These are phyloP conservation scores for Macaria notata DNA, from an alignment of 2,888 invertebrate species.

Conservation along the genomic window DNA sequence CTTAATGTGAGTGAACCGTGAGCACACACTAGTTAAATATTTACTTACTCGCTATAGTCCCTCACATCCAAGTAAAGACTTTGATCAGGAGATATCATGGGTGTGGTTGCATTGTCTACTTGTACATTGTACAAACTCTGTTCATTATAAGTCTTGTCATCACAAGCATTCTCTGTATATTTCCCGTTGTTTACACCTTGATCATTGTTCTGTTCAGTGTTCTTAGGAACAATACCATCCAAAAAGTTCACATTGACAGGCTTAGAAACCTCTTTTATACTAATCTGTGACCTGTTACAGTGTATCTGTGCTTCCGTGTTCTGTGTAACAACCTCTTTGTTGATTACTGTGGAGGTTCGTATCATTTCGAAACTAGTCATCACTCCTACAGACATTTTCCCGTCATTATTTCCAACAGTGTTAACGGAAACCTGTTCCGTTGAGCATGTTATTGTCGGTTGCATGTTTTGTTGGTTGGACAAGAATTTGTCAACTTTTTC, in stretches of 20 bases:
- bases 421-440: constrained; percentile 58
- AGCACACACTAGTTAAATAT: too few relatives aligned
- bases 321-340: constrained; percentile 64
- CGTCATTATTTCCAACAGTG: constrained; percentile 61
- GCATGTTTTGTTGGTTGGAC: constrained; percentile 43
- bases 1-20: too few relatives aligned
- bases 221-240: constrained; percentile 64
- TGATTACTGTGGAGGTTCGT: constrained; percentile 71
- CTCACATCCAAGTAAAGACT: constrained; percentile 71
- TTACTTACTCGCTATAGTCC: constrained; percentile 75
- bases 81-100: constrained; percentile 72
- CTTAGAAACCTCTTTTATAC: constrained; percentile 66
- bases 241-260: constrained; percentile 66
- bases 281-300: constrained; percentile 69
- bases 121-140: constrained; percentile 72
- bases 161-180: constrained; percentile 42
- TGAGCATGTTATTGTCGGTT: constrained; percentile 49
- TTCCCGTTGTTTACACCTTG: constrained; percentile 4
- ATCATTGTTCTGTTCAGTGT: constrained; percentile 22
- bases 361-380: constrained; percentile 88
- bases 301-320: constrained; percentile 64
- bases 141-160: constrained; percentile 73
- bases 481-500: constrained; percentile 84
- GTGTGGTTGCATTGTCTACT: constrained; percentile 73
- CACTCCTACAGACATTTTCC: constrained; percentile 86